Evolutionary conservation across 2,888 invertebrate genomes (phyloP).

Genomic region (Acanthosepion pharaonis): DNA sequence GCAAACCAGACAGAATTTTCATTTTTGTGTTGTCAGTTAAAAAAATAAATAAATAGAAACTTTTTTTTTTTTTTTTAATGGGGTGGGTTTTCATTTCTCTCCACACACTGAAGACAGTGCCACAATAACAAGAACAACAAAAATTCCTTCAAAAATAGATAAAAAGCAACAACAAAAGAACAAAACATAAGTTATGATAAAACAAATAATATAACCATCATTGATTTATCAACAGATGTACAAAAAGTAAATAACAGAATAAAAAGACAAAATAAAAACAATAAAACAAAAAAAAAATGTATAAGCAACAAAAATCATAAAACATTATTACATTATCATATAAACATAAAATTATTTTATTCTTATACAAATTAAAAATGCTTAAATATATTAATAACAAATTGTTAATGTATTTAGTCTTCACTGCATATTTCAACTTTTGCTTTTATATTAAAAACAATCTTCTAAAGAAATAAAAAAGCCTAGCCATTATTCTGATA

Average conservation of each 20-base stretch:
- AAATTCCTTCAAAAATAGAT: background rate
- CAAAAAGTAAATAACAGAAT: background rate
- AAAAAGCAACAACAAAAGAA: background rate
- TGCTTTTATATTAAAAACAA: too few species aligned
- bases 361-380: too few species aligned
- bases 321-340: background rate
- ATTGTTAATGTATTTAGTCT: too few species aligned
- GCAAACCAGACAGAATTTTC: background rate
- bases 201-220: background rate
- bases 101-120: conserved; percentile 13
- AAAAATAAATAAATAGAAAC: background rate
- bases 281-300: background rate
- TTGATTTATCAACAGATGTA: background rate
- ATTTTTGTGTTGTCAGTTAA: background rate
- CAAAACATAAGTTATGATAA: background rate
- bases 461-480: too few species aligned
- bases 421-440: too few species aligned
- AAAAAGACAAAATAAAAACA: background rate
- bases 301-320: background rate
- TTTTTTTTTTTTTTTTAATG: background rate
- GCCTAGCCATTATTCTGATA: too few species aligned
- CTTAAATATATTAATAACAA: too few species aligned
- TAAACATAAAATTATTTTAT: too few species aligned
- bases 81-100: background rate
- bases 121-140: background rate